Conservation (phyloP, 1,140 invertebrate genomes). For the Nilaparvata lugens region DNA sequence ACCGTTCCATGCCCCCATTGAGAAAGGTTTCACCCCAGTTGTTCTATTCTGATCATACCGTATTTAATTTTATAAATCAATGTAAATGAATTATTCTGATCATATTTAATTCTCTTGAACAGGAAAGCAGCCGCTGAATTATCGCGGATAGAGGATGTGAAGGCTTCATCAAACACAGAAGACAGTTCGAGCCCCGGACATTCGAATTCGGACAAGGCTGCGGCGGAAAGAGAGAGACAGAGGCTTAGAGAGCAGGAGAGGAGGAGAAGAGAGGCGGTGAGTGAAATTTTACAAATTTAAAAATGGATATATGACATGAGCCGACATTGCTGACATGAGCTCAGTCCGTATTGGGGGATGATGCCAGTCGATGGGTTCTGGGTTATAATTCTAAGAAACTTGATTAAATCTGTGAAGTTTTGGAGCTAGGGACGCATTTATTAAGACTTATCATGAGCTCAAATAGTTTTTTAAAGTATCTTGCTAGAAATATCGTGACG, state of each 20-base stretch:
- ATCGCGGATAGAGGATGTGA: constrained; percentile 44
- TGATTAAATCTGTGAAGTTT: neutral
- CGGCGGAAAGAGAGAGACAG: constrained; percentile 63
- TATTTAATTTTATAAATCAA: no score
- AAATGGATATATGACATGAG: neutral
- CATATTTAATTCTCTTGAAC: constrained; percentile 13
- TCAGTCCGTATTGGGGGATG: no score
- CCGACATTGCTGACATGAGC: no score
- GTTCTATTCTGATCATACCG: neutral
- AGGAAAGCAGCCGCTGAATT: constrained; percentile 47
- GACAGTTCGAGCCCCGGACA: constrained; percentile 42
- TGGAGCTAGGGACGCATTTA: no score
- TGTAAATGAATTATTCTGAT: neutral
- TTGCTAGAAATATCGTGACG: no score
- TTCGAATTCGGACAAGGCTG: constrained; percentile 52
- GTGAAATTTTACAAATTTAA: constrained; percentile 39
- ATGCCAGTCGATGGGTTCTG: neutral
- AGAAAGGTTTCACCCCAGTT: neutral
- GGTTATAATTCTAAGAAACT: neutral
- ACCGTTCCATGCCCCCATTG: no score
- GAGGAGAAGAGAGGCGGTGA: constrained; percentile 82
- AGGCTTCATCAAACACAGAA: constrained; percentile 41
- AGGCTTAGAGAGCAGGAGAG: constrained; percentile 79
- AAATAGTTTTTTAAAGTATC: no score
- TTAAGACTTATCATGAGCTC: no score